phyloP scores from a whole-genome alignment of 2,113 vertebrate species.

The Dunckerocampus dactyliophorus region DNA sequence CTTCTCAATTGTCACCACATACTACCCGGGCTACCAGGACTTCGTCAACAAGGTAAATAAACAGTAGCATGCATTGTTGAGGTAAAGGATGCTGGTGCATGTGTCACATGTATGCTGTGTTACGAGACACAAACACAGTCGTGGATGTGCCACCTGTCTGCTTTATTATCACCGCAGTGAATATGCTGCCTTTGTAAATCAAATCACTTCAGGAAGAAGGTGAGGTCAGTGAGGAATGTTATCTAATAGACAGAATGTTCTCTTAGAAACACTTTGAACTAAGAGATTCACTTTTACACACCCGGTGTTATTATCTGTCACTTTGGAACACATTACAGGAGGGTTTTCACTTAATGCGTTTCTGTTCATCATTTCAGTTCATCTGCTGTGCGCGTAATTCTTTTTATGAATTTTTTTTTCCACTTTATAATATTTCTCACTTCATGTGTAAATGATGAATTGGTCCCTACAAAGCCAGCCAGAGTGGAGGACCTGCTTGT shows the following conservation, averaged over 20 bases:
- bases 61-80: background rate
- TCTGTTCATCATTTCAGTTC: background rate
- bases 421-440: background rate
- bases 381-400: background rate
- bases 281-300: conserved; percentile 10
- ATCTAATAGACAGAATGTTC: background rate
- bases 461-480: conserved; percentile 6
- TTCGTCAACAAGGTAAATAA: conserved; percentile 91
- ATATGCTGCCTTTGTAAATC: conserved; percentile 1
- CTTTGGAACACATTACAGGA: conserved; percentile 18
- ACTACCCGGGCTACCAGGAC: conserved; percentile 96
- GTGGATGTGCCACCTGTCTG: background rate
- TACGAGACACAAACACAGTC: background rate
- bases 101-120: background rate
- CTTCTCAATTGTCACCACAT: conserved; percentile 97
- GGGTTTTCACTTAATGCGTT: background rate
- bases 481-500: conserved; percentile 10
- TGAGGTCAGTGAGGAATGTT: conserved; percentile 1
- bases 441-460: conserved; percentile 8
- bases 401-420: background rate
- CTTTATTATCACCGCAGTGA: background rate
- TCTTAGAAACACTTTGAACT: conserved; percentile 10
- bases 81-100: background rate
- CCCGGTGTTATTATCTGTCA: conserved; percentile 28
- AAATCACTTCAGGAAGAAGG: background rate